A percentile compares a stretch with the other conserved stretches of the same genome.
Evolutionary conservation across 2,888 invertebrate genomes (phyloP).

Genomic region (Pharmacophagus antenor): DNA sequence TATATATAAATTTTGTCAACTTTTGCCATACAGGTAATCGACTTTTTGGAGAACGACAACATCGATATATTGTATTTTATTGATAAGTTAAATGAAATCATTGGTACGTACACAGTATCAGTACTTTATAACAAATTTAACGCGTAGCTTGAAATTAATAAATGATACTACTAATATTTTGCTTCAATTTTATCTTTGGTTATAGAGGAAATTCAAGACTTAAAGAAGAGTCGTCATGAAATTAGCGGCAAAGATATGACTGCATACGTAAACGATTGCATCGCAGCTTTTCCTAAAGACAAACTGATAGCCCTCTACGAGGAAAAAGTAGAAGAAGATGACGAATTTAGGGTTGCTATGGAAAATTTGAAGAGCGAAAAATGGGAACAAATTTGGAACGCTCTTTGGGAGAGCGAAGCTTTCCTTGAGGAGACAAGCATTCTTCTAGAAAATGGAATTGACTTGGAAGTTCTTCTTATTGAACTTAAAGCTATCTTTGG

Average conservation of each 20-base stretch:
- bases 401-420: constrained; percentile 52
- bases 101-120: constrained; percentile 51
- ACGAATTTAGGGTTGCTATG: constrained; percentile 54
- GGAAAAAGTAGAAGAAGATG: constrained; percentile 56
- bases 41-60: constrained; percentile 64
- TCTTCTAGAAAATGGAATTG: constrained; percentile 54
- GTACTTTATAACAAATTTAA: not conserved
- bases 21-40: constrained; percentile 52
- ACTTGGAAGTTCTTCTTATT: constrained; percentile 42
- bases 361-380: constrained; percentile 58
- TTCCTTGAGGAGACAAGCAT: constrained; percentile 53
- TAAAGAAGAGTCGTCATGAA: constrained; percentile 37
- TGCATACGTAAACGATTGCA: constrained; percentile 51
- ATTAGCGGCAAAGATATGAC: constrained; percentile 49
- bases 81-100: constrained; percentile 49
- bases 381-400: constrained; percentile 48
- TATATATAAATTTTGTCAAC: not conserved
- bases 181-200: not conserved
- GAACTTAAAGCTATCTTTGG: constrained; percentile 58
- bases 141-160: not conserved
- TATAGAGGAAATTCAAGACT: constrained; percentile 23
- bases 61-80: constrained; percentile 65
- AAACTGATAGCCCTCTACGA: constrained; percentile 57
- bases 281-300: constrained; percentile 51
- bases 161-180: not conserved